Evolutionary conservation across 2,797 vertebrate genomes (phyloP), one percentile per base, ranked within the genome.

Genomic region (Falco concolor): DNA sequence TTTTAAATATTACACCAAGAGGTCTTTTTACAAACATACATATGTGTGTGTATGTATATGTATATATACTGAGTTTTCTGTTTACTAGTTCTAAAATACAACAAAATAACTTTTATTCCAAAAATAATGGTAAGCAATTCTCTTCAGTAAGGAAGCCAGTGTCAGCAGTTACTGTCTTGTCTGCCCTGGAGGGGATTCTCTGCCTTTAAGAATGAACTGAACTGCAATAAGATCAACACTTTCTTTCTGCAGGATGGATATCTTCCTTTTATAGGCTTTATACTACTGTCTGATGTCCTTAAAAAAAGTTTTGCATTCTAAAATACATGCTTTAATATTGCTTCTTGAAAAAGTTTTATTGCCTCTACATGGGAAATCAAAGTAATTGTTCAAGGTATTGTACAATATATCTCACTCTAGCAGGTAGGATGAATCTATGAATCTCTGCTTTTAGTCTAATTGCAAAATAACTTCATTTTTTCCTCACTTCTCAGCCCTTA

Each of bases 191-290:
- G 84, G 64, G 42, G 21, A 72, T 84, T 87, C 54, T 81, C 59
- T 90, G 34, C 69, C 79, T 85, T 95, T 86, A 76, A 82, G 83
- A 84, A 88, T 79, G 53, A 90, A 60, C 44, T 79, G 61, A 92
- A 60, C 25, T 79, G 68, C 63, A 87, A 49, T 79, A 84, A 91
- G 96, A 57, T 42, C 68, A 68, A 45, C 12, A 61, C 34, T 87
- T 87, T 67, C 40, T 84, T 93, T 65, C 76, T 86, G 24, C 28
- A 73, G 74, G 25, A 81, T 69, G 34, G 30, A 85, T 69, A 73
- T n/a, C 32, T 95, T 89, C 36, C 36, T 87, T 93, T 89, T 77
- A 57, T 32, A 74, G 38, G n/a, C 56, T 90, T 93, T 74, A 82
- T 18, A 53, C 27, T 68, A 44, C 53, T 4, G 5, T 30, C 25